These are phyloP conservation scores for Bungarus multicinctus DNA, from an alignment of 2,113 vertebrate species.

Conservation along the genomic window DNA sequence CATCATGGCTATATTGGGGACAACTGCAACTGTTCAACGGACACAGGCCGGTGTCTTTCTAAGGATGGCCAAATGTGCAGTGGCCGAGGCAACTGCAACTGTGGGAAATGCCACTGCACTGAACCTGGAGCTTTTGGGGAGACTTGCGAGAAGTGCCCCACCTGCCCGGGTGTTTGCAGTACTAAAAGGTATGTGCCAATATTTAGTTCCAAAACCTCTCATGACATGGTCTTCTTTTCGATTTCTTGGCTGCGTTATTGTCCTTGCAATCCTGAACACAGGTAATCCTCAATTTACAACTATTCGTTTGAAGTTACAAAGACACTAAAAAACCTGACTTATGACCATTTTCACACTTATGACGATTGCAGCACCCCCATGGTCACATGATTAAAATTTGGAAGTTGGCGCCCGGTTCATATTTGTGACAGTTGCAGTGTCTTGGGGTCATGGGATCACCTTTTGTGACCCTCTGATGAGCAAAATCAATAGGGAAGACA, in stretches of 20 bases:
- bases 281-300: neutral
- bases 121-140: conserved; percentile 93
- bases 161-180: conserved; percentile 90
- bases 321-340: neutral
- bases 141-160: conserved; percentile 92
- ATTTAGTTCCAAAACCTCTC: neutral
- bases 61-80: conserved; percentile 90
- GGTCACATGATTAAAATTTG: neutral
- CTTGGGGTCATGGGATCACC: neutral
- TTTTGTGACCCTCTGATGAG: neutral
- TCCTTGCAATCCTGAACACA: neutral
- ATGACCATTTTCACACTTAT: neutral
- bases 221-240: neutral
- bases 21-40: conserved; percentile 94
- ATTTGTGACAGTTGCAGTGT: neutral
- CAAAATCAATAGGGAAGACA: neutral
- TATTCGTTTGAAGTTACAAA: neutral
- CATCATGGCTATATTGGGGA: conserved; percentile 87
- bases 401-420: neutral
- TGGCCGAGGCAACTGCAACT: conserved; percentile 82
- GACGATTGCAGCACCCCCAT: neutral
- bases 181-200: conserved; percentile 81
- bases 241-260: neutral
- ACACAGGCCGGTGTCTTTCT: conserved; percentile 76
- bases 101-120: conserved; percentile 87